Evolutionary conservation across 2,888 invertebrate species (phyloP).

Genomic region (Drosophila yooni): DNA sequence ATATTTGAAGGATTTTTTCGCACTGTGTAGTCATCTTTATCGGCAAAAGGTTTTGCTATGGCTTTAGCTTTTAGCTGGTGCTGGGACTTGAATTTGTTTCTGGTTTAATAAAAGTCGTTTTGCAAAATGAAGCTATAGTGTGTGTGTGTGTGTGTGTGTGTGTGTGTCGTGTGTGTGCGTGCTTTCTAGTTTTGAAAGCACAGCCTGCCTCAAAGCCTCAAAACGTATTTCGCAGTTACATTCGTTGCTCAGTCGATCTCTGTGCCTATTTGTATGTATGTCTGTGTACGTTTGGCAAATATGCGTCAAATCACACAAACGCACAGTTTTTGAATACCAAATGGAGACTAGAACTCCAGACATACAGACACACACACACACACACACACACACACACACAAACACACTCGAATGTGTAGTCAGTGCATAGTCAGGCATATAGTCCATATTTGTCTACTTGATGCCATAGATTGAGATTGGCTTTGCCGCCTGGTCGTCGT

Average conservation of each 20-base stretch:
- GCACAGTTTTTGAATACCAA: constrained; percentile 81
- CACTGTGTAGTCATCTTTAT: constrained; percentile 39
- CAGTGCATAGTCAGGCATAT: constrained; percentile 35
- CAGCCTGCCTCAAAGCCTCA: constrained; percentile 45
- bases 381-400: constrained; percentile 8
- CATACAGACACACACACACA: constrained; percentile 18
- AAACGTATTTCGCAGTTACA: constrained; percentile 55
- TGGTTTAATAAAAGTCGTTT: constrained; percentile 78
- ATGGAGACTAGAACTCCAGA: constrained; percentile 54
- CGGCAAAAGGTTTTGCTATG: constrained; percentile 61
- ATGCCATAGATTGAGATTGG: constrained; percentile 75
- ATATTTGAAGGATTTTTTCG: background rate
- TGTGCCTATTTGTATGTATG: constrained; percentile 22
- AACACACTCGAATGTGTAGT: constrained; percentile 13
- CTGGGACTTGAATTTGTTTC: constrained; percentile 40
- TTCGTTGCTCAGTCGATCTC: constrained; percentile 47
- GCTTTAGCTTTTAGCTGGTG: constrained; percentile 60
- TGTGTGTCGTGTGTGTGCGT: constrained; percentile 38
- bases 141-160: constrained; percentile 44
- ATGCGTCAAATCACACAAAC: constrained; percentile 79
- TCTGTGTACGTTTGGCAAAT: constrained; percentile 66
- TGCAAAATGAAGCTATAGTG: constrained; percentile 77
- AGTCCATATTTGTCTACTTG: constrained; percentile 77
- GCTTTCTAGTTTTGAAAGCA: constrained; percentile 59
- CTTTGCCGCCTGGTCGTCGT: constrained; percentile 59